phyloP scores from a whole-genome alignment of 53 echinoderm and acorn worm species.

The Apostichopus leukothele region DNA sequence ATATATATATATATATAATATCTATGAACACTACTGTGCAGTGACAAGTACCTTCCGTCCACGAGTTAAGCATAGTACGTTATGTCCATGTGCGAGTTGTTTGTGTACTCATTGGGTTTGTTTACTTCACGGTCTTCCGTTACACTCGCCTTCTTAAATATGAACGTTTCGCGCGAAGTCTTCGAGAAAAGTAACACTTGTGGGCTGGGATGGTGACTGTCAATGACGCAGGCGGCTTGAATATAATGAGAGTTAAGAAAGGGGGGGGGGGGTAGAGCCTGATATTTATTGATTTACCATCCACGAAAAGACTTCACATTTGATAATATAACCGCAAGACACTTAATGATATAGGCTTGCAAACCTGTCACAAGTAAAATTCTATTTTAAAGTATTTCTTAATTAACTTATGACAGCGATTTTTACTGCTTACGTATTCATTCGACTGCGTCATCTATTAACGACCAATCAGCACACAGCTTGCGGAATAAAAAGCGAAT shows the following conservation, averaged over 20 bases:
- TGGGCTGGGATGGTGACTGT: conserved; percentile 1
- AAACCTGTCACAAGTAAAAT: conserved; percentile 28
- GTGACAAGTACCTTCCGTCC: no score
- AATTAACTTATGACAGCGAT: conserved; percentile 34
- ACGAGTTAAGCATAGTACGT: no score
- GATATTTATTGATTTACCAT: conserved; percentile 20
- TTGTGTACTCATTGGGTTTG: not conserved
- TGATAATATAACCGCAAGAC: conserved; percentile 21
- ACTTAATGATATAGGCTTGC: not conserved
- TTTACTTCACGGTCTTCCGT: not conserved
- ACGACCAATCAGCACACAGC: not conserved
- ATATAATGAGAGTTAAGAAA: not conserved
- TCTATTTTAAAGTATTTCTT: conserved; percentile 34
- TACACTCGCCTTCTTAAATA: not conserved
- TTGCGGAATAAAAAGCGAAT: conserved; percentile 34
- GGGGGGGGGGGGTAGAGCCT: not conserved
- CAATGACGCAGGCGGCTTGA: conserved; percentile 10
- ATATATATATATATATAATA: no score
- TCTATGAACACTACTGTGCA: no score
- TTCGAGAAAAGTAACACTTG: conserved; percentile 25
- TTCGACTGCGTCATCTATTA: conserved; percentile 3
- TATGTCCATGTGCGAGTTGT: no score
- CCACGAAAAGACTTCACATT: conserved; percentile 5
- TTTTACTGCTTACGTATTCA: conserved; percentile 39
- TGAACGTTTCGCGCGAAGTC: conserved; percentile 10